Base-by-base conservation (phyloP, 2,797 vertebrate species). In the Aselliscus stoliczkanus region DNA sequence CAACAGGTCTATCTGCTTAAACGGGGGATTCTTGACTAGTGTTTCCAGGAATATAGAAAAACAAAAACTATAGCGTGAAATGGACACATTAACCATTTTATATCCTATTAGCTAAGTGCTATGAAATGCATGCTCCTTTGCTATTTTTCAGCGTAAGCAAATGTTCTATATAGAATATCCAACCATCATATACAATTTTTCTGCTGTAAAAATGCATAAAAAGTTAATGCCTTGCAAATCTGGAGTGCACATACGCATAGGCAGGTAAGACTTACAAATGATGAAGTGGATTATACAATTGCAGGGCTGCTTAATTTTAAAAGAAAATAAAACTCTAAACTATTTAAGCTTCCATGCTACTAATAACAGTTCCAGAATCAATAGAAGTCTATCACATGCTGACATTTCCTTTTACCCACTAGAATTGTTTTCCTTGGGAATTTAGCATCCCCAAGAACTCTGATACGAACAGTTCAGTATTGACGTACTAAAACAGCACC, bases 241-340 rank as follows among this genome's bases (percentile, higher is more conserved):
- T 58, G 67, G 62, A 90, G 50, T 62, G 65, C 65, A 52, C 39
- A 42, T 60, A 50, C 54, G 31, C 37, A 76, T 4, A 67, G 60
- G 54, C 83, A 95, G 81, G 72, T 86, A 76, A 81, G 85, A 95
- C 67, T 87, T 81, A 87, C 42, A 90, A 93, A 50, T 87, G 92
- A 60, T 89, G 77, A 4, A 81, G 18, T 25, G 21, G 81, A 90
- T 97, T 97, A 62, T 94, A 52, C 88, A 87, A 87, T 50, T 93
- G 67, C 17, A 94, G 72, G 94, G 27, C 27, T 90, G 5, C 81
- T 97, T 92, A n/a, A 93, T 95, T 98, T 97, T 95, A 96, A 95
- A 93, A 70, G 81, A 70, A 96, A 96, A 69, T 25, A 93, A 64
- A 94, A 94, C 88, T 96, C 96, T 50, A 47, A 97, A 92, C 79